These are phyloP conservation scores for Piezodorus guildinii DNA, from an alignment of 1,140 invertebrate genomes.

Conservation along the genomic window DNA sequence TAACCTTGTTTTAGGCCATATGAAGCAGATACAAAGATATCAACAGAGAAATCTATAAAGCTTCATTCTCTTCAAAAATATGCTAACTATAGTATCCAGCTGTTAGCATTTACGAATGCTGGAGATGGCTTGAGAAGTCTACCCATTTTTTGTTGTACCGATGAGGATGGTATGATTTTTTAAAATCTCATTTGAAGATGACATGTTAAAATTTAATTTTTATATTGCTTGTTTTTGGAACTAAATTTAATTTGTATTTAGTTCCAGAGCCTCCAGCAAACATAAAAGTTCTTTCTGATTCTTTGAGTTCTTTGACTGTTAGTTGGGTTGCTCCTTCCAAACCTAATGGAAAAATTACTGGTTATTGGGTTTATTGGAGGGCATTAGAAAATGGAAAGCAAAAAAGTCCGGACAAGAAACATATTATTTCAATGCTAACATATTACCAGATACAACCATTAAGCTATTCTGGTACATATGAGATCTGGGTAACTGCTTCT, in stretches of 20 bases:
- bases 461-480: slow-evolving; percentile 35
- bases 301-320: slow-evolving; percentile 36
- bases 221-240: background rate
- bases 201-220: no score
- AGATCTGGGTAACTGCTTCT: slow-evolving; percentile 72
- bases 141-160: slow-evolving; percentile 41
- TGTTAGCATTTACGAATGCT: slow-evolving; percentile 46
- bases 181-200: background rate
- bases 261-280: slow-evolving; percentile 39
- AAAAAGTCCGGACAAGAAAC: slow-evolving; percentile 29
- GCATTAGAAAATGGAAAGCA: slow-evolving; percentile 36
- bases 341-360: slow-evolving; percentile 39
- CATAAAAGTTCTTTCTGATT: slow-evolving; percentile 38
- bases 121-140: slow-evolving; percentile 41
- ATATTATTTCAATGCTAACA: slow-evolving; percentile 29
- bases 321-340: slow-evolving; percentile 38
- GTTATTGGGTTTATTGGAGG: slow-evolving; percentile 37
- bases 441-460: slow-evolving; percentile 35
- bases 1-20: slow-evolving; percentile 25
- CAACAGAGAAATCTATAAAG: slow-evolving; percentile 23
- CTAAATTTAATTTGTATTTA: slow-evolving; percentile 23
- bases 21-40: slow-evolving; percentile 28
- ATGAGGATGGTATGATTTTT: slow-evolving; percentile 33
- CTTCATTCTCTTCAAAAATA: slow-evolving; percentile 38
- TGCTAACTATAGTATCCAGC: slow-evolving; percentile 42